Percentiles rank a stretch among this genome's conserved stretches.
Conservation (phyloP, 92 coral and sea anemone species). For the Meandrina meandrites region DNA sequence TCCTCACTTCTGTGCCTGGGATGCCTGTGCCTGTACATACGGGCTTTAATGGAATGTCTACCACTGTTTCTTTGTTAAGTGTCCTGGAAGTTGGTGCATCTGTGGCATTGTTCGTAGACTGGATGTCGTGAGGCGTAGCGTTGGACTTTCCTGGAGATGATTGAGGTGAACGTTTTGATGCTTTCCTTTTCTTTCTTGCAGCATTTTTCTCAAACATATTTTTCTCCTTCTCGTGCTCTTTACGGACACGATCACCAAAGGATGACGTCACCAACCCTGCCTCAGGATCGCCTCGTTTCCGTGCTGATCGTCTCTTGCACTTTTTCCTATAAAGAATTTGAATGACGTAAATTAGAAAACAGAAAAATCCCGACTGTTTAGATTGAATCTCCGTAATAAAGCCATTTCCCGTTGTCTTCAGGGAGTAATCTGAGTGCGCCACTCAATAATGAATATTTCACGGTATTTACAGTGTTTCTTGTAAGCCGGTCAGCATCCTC, state of each 20-base stretch:
- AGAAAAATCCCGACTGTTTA: not conserved
- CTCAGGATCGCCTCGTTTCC: not conserved
- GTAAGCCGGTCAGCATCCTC: not conserved
- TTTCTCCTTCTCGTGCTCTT: not conserved
- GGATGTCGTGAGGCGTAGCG: not conserved
- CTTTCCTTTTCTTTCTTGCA: not conserved
- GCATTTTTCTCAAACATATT: slow-evolving; percentile 8
- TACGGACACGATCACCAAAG: not conserved
- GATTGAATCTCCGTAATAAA: no score
- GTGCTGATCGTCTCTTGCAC: slow-evolving; percentile 1
- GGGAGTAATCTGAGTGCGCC: no score
- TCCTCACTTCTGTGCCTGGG: not conserved
- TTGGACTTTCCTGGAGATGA: not conserved
- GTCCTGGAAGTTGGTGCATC: not conserved
- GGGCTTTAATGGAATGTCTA: not conserved
- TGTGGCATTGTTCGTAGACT: not conserved
- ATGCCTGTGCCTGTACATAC: not conserved
- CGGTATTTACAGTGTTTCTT: no score
- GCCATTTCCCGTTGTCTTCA: no score
- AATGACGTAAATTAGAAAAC: not conserved
- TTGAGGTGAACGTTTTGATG: not conserved
- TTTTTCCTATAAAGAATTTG: not conserved
- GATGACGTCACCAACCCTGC: not conserved
- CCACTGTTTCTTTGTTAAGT: not conserved
- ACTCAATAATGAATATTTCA: no score